These are phyloP conservation scores for Heteromormyrus szaboi DNA, from an alignment of 2,797 vertebrate species.

Conservation along the genomic window DNA sequence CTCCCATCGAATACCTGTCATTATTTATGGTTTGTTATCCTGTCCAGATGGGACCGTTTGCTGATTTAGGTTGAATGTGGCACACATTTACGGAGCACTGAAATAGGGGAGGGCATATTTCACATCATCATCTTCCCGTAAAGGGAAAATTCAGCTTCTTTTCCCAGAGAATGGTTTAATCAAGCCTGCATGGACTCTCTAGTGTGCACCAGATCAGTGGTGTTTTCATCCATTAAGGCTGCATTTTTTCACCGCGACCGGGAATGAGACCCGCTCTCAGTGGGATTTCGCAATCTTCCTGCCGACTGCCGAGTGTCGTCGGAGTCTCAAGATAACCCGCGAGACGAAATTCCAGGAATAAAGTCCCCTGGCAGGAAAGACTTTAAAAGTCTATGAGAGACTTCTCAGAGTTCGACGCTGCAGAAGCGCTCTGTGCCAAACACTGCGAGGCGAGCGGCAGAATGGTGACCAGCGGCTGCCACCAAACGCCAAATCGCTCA, in stretches of 20 bases:
- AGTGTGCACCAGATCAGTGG: constrained; percentile 13
- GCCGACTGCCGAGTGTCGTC: neutral
- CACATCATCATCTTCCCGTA: neutral
- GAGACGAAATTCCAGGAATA: neutral
- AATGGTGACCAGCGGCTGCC: constrained; percentile 4
- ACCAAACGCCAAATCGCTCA: constrained; percentile 37
- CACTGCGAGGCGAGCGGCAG: too few species aligned
- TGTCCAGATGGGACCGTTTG: neutral
- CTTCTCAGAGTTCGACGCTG: neutral
- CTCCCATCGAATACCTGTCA: neutral
- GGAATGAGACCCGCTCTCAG: constrained; percentile 25
- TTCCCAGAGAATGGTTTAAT: constrained; percentile 11
- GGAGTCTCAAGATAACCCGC: neutral
- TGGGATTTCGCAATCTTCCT: constrained; percentile 21
- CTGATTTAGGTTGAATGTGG: constrained; percentile 9
- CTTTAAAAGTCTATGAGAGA: neutral
- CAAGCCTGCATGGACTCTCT: neutral
- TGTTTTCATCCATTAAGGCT: neutral
- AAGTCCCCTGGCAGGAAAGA: neutral
- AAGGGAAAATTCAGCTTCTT: neutral
- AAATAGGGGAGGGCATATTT: neutral
- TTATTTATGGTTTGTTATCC: constrained; percentile 18
- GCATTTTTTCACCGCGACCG: constrained; percentile 25
- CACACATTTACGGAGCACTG: constrained; percentile 2
- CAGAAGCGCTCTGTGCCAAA: too few species aligned